Percentiles rank a stretch among this genome's conserved stretches.
Conservation (phyloP, 2,113 vertebrate species). For the Progne subis region DNA sequence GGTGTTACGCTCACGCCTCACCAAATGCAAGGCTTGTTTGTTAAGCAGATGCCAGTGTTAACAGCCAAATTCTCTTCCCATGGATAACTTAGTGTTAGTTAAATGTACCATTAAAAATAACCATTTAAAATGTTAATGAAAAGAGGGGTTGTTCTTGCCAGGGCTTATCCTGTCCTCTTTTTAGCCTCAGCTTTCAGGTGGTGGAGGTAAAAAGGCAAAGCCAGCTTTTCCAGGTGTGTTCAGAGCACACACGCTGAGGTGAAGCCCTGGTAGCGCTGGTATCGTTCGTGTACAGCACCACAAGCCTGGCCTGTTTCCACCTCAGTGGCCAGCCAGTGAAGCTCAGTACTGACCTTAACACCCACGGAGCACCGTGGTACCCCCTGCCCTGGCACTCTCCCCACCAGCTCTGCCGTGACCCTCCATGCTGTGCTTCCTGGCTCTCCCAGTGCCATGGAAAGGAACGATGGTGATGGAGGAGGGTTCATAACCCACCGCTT, state of each 20-base stretch:
- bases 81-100: slow-evolving; percentile 71
- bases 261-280: neutral
- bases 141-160: neutral
- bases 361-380: neutral
- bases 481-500: rapidly evolving
- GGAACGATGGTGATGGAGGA: rapidly evolving
- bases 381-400: neutral
- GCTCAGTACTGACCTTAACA: neutral
- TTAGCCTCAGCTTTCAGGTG: neutral
- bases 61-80: slow-evolving; percentile 68
- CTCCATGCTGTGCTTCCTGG: rapidly evolving
- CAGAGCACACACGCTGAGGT: too few species aligned
- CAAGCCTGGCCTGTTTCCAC: neutral
- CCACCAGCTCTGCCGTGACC: neutral
- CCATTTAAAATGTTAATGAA: slow-evolving; percentile 70
- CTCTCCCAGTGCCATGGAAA: neutral
- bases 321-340: rapidly evolving
- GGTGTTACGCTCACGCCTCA: slow-evolving; percentile 52
- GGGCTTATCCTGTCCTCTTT: slow-evolving; percentile 8
- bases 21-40: slow-evolving; percentile 62
- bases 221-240: neutral
- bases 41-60: slow-evolving; percentile 68
- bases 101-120: slow-evolving; percentile 78
- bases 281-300: neutral
- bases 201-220: neutral